A percentile compares a stretch with the other conserved stretches of the same genome.
Conservation (phyloP, 2,797 vertebrate species). For the Acestrorhynchus altus region DNA sequence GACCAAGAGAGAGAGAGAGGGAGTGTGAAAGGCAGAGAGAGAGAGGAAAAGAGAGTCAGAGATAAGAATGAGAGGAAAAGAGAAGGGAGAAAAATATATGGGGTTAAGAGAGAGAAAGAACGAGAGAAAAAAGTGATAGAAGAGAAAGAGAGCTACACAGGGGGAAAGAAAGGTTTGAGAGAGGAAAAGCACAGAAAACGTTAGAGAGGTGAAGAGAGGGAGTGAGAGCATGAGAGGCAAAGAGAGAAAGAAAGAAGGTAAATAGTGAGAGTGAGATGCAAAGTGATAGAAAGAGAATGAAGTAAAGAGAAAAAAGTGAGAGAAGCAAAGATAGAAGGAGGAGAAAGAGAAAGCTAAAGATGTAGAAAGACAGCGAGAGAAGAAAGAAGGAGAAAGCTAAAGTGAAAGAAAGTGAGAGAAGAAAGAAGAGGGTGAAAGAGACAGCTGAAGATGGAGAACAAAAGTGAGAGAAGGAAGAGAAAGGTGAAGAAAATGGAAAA, state of each 20-base stretch:
- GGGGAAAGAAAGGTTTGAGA: no score
- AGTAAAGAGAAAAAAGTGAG: background rate
- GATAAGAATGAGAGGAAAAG: slow-evolving; percentile 77
- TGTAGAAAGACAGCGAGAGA: background rate
- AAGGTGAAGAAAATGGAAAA: background rate
- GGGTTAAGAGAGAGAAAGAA: slow-evolving; percentile 52
- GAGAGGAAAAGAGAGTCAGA: slow-evolving; percentile 50
- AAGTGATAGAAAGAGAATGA: background rate
- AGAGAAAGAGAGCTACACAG: background rate
- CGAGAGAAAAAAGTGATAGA: slow-evolving; percentile 20
- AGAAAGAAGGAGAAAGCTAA: background rate
- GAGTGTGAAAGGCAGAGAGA: slow-evolving; percentile 10
- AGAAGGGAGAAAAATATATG: no score
- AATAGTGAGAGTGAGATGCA: background rate
- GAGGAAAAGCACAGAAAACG: no score
- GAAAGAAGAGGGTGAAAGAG: slow-evolving; percentile 51
- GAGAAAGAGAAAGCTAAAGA: background rate
- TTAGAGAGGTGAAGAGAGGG: no score
- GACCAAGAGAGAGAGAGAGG: slow-evolving; percentile 31
- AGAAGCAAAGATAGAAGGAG: background rate
- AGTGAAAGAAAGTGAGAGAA: background rate
- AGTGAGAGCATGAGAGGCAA: slow-evolving; percentile 76
- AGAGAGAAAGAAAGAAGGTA: slow-evolving; percentile 50
- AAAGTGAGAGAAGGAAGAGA: slow-evolving; percentile 52
- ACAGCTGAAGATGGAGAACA: background rate